phyloP scores from a whole-genome alignment of 35 echinoderm and acorn worm genomes.

The Apostichopus californicus region DNA sequence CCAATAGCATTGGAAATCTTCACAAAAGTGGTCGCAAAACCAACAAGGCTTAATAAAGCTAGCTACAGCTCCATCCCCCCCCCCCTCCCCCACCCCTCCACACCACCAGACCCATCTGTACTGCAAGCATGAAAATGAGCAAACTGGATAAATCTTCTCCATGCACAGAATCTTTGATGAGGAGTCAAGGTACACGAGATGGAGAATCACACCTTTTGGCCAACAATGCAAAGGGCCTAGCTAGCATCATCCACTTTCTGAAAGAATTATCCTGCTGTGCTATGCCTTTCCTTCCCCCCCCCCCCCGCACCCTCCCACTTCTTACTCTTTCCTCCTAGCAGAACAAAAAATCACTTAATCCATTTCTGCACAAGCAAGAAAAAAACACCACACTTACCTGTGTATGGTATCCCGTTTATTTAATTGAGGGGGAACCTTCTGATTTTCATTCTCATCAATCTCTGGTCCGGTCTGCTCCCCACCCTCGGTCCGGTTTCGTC shows the following conservation, averaged over 20 bases:
- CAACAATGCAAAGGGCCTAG: no score
- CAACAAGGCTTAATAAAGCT: no score
- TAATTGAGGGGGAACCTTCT: neutral
- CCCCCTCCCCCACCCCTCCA: no score
- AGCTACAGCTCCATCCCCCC: no score
- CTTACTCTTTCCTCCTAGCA: neutral
- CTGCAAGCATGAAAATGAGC: no score
- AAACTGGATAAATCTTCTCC: no score
- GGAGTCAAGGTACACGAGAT: neutral
- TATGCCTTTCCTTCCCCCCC: neutral
- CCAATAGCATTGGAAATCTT: no score
- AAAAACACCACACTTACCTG: neutral
- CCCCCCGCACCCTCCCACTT: neutral
- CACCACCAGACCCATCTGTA: no score
- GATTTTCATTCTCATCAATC: conserved; percentile 23
- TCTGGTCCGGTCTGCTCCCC: neutral
- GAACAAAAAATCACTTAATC: neutral
- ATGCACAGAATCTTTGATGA: neutral
- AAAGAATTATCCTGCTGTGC: neutral
- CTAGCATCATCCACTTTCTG: neutral
- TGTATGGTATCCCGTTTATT: conserved; percentile 26
- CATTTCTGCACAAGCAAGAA: neutral
- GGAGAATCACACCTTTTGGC: neutral
- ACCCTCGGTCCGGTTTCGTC: neutral
- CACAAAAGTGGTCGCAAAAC: no score